Conservation (phyloP, 2,113 vertebrate species). For the Marcusenius ussheri region DNA sequence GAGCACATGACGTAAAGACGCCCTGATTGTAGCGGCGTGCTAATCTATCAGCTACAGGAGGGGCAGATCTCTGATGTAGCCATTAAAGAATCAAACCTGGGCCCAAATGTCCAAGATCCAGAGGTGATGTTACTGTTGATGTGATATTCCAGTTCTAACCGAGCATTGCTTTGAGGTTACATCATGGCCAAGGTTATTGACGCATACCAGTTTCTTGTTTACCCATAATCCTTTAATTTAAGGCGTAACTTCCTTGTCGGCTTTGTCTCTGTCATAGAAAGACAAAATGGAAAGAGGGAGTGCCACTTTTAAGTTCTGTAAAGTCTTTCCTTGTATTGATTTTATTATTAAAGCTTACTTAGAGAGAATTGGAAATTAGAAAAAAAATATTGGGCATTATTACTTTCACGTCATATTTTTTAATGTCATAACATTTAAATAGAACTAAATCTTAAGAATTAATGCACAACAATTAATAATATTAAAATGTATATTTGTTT, state of each 20-base stretch:
- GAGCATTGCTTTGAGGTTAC: neutral
- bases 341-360: neutral
- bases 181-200: neutral
- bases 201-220: neutral
- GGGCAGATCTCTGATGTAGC: neutral
- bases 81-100: neutral
- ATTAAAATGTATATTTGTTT: neutral
- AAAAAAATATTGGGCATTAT: neutral
- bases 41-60: neutral
- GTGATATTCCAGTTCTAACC: neutral
- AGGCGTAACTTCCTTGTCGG: neutral
- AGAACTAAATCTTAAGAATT: neutral
- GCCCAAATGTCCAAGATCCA: neutral
- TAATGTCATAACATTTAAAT: neutral
- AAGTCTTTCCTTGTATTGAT: neutral
- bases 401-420: neutral
- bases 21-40: neutral
- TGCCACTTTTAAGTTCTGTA: neutral
- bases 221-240: conserved; percentile 10
- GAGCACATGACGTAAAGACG: neutral
- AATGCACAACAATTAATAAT: neutral
- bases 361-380: neutral
- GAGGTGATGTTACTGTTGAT: neutral
- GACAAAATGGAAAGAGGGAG: neutral
- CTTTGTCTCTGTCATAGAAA: neutral